Evolutionary conservation across 2,113 vertebrate species (phyloP).

Genomic region (Zosterops japonicus): DNA sequence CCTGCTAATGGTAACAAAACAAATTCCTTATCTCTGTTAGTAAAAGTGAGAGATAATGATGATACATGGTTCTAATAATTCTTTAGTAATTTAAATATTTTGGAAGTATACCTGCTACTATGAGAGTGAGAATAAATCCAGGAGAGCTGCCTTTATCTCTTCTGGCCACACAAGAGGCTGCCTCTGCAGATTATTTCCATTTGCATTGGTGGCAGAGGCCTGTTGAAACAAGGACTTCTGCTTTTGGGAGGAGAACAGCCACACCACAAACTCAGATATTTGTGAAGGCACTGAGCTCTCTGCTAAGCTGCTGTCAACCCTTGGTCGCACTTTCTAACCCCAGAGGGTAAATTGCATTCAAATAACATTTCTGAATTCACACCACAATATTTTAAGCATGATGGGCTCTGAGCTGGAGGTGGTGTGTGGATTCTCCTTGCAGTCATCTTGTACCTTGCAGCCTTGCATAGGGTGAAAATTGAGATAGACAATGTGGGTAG

Average conservation of each 20-base stretch:
- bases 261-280: not conserved
- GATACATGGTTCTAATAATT: not conserved
- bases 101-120: not conserved
- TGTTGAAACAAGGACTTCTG: not conserved
- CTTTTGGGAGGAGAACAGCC: not conserved
- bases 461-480: not conserved
- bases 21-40: slow-evolving; percentile 25
- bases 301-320: not conserved
- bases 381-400: not conserved
- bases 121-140: not conserved
- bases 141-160: not conserved
- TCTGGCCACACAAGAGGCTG: not conserved
- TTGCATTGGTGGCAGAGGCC: not conserved
- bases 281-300: not conserved
- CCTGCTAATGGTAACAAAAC: slow-evolving; percentile 88
- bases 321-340: not conserved
- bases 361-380: not conserved
- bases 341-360: not conserved
- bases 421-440: not conserved
- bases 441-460: not conserved
- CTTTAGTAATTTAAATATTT: not conserved
- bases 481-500: not conserved
- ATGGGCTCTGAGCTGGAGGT: not conserved
- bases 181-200: not conserved
- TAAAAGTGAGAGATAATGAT: not conserved